phyloP scores from a whole-genome alignment of 2,797 vertebrate genomes.

The Harpagifer antarcticus region DNA sequence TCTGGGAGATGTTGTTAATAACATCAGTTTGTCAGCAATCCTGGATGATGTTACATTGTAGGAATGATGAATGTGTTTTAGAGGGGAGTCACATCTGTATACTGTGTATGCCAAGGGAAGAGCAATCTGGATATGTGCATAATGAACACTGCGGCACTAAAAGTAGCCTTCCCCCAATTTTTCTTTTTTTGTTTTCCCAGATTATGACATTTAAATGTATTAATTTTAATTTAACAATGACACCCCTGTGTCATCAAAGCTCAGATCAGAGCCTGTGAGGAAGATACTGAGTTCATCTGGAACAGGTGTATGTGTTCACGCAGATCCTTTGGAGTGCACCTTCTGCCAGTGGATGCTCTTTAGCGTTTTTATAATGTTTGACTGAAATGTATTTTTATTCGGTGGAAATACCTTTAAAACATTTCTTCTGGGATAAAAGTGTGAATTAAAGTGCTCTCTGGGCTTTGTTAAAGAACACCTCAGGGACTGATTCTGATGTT shows the following conservation, averaged over 20 bases:
- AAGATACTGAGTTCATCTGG: not conserved
- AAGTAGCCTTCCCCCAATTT: conserved; percentile 1
- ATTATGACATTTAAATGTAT: conserved; percentile 1
- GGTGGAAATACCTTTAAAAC: conserved; percentile 21
- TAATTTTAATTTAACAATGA: not conserved
- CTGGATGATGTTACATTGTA: conserved; percentile 20
- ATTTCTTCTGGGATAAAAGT: conserved; percentile 5
- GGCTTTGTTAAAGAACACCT: conserved; percentile 49
- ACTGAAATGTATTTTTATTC: conserved; percentile 25
- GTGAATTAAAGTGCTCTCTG: not conserved
- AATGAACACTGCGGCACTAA: conserved; percentile 50
- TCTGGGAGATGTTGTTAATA: not conserved
- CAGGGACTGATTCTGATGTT: conserved; percentile 66
- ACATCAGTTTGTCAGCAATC: conserved; percentile 26
- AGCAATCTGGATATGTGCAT: conserved; percentile 17
- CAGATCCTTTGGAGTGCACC: not conserved
- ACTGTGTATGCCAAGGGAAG: conserved; percentile 80
- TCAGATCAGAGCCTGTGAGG: not conserved
- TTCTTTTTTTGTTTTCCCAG: conserved; percentile 9
- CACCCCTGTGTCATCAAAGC: not conserved
- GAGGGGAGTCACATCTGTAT: conserved; percentile 69
- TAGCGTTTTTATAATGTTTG: conserved; percentile 30
- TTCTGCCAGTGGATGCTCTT: conserved; percentile 15
- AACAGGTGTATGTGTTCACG: conserved; percentile 1
- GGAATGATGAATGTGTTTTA: conserved; percentile 38